Base-by-base conservation (phyloP, 2,888 invertebrate genomes). In the Perdita meconis region DNA sequence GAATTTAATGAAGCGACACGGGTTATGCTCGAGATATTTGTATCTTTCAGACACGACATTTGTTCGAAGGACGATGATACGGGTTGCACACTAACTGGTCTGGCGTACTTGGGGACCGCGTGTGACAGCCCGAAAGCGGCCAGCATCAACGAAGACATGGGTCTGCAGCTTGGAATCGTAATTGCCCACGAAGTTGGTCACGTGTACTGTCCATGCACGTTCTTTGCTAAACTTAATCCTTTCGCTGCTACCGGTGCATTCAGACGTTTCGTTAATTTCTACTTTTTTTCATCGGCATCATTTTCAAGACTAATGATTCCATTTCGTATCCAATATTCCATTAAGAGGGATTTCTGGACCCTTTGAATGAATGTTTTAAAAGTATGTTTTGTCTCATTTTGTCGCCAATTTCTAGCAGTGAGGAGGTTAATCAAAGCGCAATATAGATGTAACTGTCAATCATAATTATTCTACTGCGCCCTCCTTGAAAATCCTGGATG, bases 161-260 rank as follows among this genome's bases (percentile, higher is more conserved):
- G 98, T 81, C 96, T 98, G 83, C 95, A 96, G 90, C 94, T 97
- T 69, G 97, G 97, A 30, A 96, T 97, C 93, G 97, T 97, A 81
- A 96, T 98, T 88, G 96, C 97, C 5, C 98, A 98, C 91, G 98
- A 98, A 93, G 93, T 98, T 90, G 98, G 98, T 73, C 98, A 98
- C 93, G 97, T 97, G 98, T 98, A 93, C 94, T 96, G 67, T 76
- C 63, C 66, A 80, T 40, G 51, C 61, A 64, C 63, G 47, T 60
- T 64, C 36, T 56, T 56, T 22, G 44, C 42, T 24, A 73, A 68
- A 6, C n/a, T 51, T 53, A 42, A 68, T 30, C 40, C 36, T 53
- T 71, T 67, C 36, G 36, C 36, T 40, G 50, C 10, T 42, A 60
- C 40, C 50, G 6, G 24, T 26, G n/a, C 19, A 26, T 4, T 13